These are phyloP conservation scores for Cichladusa arquata DNA, from an alignment of 2,113 vertebrate species.

Conservation along the genomic window DNA sequence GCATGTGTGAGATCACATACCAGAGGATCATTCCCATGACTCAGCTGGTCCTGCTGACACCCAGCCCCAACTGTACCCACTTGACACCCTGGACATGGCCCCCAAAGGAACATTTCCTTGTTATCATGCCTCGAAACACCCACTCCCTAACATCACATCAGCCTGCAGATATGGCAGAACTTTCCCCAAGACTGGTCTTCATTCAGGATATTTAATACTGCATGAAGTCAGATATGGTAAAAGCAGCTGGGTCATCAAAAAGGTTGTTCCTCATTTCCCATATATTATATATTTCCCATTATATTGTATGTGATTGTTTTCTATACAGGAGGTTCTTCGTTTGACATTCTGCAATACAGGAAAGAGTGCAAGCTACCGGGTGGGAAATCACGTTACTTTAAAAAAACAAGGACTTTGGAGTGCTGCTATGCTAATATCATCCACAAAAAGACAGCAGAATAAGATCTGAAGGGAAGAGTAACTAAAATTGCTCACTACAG, in stretches of 20 bases:
- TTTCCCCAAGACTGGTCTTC: not conserved
- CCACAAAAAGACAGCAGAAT: conserved; percentile 16
- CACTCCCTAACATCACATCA: not conserved
- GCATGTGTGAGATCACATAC: not conserved
- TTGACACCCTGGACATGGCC: not conserved
- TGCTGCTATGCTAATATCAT: not conserved
- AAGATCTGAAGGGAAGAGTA: conserved; percentile 36
- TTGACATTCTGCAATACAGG: not conserved
- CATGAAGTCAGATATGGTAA: not conserved
- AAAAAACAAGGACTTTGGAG: not conserved
- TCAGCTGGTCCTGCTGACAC: not conserved
- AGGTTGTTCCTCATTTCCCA: not conserved
- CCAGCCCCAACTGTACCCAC: not conserved
- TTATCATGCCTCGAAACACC: not conserved
- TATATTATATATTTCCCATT: not conserved
- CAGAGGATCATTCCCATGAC: not conserved
- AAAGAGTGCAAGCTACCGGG: not conserved
- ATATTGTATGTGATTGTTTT: not conserved
- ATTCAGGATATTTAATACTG: not conserved
- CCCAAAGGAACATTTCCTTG: not conserved
- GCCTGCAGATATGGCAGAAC: not conserved
- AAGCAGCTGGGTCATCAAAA: not conserved
- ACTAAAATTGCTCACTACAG: conserved; percentile 45
- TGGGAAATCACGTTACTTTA: not conserved
- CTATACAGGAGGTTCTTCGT: not conserved